These are phyloP conservation scores for Rhombomys opimus DNA, from an alignment of 2,113 vertebrate genomes.

Conservation along the genomic window DNA sequence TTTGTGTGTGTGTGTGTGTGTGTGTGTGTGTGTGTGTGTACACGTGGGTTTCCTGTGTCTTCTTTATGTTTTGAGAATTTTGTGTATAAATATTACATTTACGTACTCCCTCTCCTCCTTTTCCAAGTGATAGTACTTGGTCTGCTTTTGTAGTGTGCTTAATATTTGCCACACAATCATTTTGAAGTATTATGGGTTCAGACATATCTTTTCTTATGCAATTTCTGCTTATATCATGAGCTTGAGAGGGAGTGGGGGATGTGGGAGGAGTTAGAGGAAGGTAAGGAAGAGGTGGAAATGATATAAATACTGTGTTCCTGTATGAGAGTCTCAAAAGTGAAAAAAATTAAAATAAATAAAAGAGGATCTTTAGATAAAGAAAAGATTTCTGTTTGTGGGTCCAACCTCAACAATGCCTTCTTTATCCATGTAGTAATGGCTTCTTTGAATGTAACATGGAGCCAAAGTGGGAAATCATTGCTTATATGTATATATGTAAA, in stretches of 20 bases:
- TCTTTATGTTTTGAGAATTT: background rate
- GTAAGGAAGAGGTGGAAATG: background rate
- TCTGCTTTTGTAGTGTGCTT: background rate
- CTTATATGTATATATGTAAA: background rate
- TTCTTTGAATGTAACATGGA: background rate
- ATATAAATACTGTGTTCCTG: background rate
- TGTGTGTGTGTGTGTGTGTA: background rate
- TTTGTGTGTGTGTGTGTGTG: background rate
- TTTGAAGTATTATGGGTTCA: background rate
- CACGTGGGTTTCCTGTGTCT: background rate
- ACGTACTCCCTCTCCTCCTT: background rate
- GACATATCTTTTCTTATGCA: background rate
- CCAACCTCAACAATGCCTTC: background rate
- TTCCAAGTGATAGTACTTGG: background rate
- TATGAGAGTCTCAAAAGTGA: background rate
- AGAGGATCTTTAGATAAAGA: background rate
- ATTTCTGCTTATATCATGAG: background rate
- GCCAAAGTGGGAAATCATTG: background rate
- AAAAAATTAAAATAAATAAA: background rate
- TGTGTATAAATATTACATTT: background rate
- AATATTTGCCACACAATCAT: constrained; percentile 7
- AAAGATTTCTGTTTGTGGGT: background rate
- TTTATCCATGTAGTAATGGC: background rate
- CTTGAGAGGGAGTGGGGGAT: background rate
- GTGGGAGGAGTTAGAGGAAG: background rate